Evolutionary conservation across 2,797 vertebrate genomes (phyloP).

Genomic region (Hapalemur alaotrensis): DNA sequence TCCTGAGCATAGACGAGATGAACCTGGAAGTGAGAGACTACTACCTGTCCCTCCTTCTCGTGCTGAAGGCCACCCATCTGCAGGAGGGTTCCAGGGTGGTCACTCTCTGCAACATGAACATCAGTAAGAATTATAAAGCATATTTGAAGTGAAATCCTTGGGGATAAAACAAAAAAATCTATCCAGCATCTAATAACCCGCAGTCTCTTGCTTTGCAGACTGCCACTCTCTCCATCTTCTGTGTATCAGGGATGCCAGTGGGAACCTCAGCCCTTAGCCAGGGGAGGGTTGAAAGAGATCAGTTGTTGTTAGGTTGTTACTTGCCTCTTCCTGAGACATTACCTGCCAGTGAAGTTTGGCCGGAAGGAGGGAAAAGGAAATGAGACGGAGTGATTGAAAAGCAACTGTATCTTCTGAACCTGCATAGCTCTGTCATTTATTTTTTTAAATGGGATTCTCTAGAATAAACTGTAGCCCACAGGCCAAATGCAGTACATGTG

Average conservation of each 20-base stretch:
- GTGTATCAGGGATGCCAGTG: not conserved
- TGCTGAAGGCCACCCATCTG: constrained; percentile 84
- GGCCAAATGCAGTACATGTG: not conserved
- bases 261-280: not conserved
- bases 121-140: constrained; percentile 72
- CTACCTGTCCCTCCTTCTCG: constrained; percentile 81
- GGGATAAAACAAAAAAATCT: not conserved
- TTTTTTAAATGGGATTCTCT: not conserved
- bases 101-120: constrained; percentile 76
- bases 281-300: not conserved
- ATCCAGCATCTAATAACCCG: not conserved
- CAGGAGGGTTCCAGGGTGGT: constrained; percentile 80
- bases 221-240: not conserved
- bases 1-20: constrained; percentile 81
- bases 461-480: not conserved
- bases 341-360: not conserved
- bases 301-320: not conserved
- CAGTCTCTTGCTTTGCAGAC: not conserved
- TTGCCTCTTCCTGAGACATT: not conserved
- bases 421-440: not conserved
- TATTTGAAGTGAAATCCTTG: not conserved
- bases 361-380: not conserved
- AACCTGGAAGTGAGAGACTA: constrained; percentile 72
- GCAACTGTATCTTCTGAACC: not conserved
- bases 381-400: not conserved